Conservation (phyloP, 2,797 vertebrate species). For the Adelosebastes latens region DNA sequence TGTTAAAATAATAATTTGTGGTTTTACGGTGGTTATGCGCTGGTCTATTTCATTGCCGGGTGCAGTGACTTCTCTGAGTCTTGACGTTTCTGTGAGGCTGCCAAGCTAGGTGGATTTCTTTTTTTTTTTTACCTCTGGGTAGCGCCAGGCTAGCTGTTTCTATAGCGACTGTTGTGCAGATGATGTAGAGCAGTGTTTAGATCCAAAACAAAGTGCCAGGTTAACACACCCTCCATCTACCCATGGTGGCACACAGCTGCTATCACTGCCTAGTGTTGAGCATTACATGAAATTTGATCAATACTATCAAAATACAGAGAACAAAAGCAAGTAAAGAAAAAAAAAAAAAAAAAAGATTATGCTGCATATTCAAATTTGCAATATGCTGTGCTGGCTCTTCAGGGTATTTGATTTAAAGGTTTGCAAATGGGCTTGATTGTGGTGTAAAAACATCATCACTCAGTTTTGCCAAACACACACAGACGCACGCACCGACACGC, state of each 20-base stretch:
- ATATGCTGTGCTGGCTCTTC: slow-evolving; percentile 58
- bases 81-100: background rate
- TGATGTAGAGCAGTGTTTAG: slow-evolving; percentile 50
- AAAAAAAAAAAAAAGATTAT: slow-evolving; percentile 26
- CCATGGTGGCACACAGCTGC: slow-evolving; percentile 39
- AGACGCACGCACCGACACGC: slow-evolving; percentile 52
- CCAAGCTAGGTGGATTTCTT: background rate
- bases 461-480: slow-evolving; percentile 70
- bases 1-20: background rate
- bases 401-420: slow-evolving; percentile 75
- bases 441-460: slow-evolving; percentile 76
- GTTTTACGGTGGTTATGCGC: background rate
- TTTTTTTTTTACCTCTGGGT: background rate
- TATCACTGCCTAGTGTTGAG: slow-evolving; percentile 21
- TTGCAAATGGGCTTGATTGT: slow-evolving; percentile 80
- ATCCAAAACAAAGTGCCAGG: slow-evolving; percentile 52
- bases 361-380: slow-evolving; percentile 66
- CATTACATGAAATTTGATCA: slow-evolving; percentile 59
- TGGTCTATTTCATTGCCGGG: background rate
- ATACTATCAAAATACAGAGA: slow-evolving; percentile 60
- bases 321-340: slow-evolving; percentile 43
- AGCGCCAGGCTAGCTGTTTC: background rate
- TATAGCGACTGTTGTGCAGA: slow-evolving; percentile 29
- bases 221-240: slow-evolving; percentile 50
- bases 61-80: background rate